Conservation (phyloP, 2,888 invertebrate species). For the Melieria crassipennis region DNA sequence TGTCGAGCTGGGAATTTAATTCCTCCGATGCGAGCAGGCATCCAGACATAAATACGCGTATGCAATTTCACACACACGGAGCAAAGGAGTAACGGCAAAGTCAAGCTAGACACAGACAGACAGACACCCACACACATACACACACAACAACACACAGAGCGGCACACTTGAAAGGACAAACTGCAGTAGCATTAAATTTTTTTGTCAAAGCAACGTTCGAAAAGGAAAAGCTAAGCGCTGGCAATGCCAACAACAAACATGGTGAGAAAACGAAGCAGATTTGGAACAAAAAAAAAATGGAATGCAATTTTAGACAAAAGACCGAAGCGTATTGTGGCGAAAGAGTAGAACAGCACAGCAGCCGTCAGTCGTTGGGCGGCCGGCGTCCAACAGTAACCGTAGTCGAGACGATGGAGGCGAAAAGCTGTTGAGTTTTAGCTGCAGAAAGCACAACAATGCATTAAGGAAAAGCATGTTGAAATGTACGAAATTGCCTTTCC, state of each 20-base stretch:
- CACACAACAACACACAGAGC: slow-evolving; percentile 5
- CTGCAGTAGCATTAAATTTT: neutral
- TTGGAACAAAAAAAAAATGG: slow-evolving; percentile 27
- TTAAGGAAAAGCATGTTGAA: too few relatives aligned
- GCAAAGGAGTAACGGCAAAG: slow-evolving; percentile 6
- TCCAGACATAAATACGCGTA: too few relatives aligned
- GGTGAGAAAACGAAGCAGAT: slow-evolving; percentile 18
- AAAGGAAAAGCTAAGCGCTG: neutral
- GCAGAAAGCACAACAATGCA: too few relatives aligned
- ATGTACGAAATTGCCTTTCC: too few relatives aligned
- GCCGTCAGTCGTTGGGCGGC: too few relatives aligned
- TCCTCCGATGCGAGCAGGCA: slow-evolving; percentile 23
- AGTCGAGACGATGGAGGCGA: too few relatives aligned
- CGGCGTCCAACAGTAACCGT: too few relatives aligned
- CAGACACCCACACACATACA: neutral
- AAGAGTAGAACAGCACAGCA: too few relatives aligned
- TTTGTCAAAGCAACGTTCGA: neutral
- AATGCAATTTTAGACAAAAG: slow-evolving; percentile 35
- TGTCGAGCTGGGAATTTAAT: slow-evolving; percentile 22
- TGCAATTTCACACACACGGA: too few relatives aligned
- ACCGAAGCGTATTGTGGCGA: neutral
- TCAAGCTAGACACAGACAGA: neutral
- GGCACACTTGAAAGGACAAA: slow-evolving; percentile 15
- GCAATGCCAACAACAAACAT: neutral
- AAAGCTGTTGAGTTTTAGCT: too few relatives aligned